Conservation (phyloP, 2,113 vertebrate genomes). For the Ammospiza nelsoni region DNA sequence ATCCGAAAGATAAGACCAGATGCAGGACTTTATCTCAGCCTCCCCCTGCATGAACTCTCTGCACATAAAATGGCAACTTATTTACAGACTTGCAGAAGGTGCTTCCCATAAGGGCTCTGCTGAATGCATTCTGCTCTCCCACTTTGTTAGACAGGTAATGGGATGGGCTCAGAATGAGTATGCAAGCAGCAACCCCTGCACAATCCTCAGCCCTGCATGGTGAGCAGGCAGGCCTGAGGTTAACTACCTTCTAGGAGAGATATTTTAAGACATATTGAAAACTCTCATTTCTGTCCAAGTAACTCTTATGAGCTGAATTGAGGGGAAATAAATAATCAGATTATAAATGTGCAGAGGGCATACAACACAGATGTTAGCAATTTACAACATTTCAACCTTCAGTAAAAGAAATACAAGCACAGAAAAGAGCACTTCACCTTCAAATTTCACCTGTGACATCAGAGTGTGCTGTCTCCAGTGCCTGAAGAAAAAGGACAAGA, state of each 20-base stretch:
- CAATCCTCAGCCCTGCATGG: neutral
- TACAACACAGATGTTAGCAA: neutral
- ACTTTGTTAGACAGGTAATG: neutral
- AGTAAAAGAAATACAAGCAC: neutral
- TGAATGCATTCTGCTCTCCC: neutral
- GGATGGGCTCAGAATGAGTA: neutral
- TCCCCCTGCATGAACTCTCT: neutral
- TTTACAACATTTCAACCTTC: slow-evolving; percentile 9
- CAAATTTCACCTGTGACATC: neutral
- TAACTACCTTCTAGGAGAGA: slow-evolving; percentile 10
- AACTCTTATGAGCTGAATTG: neutral
- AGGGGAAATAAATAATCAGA: neutral
- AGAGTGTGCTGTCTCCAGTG: neutral
- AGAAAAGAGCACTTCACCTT: neutral
- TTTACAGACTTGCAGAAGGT: neutral
- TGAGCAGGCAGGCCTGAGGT: neutral
- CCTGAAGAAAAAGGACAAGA: neutral
- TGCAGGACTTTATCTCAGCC: neutral
- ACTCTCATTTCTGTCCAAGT: slow-evolving; percentile 2
- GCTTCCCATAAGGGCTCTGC: neutral
- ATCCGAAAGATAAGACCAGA: neutral
- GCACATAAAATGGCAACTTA: neutral
- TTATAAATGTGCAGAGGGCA: neutral
- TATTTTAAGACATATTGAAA: slow-evolving; percentile 4
- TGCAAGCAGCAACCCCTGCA: neutral